Evolutionary conservation across 2,888 invertebrate species (phyloP), one percentile per base, ranked within the genome.

Genomic region (Platycheirus albimanus): DNA sequence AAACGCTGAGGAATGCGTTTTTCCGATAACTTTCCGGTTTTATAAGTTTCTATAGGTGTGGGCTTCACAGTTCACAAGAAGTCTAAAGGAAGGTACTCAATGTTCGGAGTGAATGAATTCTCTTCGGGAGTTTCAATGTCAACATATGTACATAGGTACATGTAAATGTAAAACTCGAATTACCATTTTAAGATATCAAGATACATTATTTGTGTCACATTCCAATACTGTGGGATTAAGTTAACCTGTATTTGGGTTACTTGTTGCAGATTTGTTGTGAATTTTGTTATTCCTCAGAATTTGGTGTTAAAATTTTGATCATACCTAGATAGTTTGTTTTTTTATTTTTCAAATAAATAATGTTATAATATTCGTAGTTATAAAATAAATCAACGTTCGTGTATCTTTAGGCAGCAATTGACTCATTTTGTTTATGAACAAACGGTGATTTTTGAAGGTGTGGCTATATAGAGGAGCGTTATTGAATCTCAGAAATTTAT

Each of bases 21-120:
- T 74, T 64, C 33, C 33, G 10, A 56, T 49, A 63, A 45, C 64
- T 72, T 74, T 72, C 83, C 69, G 78, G 72, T 78, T 72, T 69
- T 33, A 36, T 71, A 41, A 28, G 36, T 54, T 63, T 76, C 67
- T 71, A n/a, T 30, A 51, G 66, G 71, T 54, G 71, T 47, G 52
- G 20, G n/a, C 3, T 56, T 33, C 11, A 7, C 28, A 15, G 28
- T 17, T 33, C 19, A 17, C 3, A 28, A 36, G 5, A 8, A 13
- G 10, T n/a, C 2, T 33, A 33, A 33, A 41, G 38, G 10, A 24
- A 28, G 38, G 11, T 24, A 5, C 2, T 28, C 3, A 24, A 13
- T 30, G 36, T 28, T 41, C n/a, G 1, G 3, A 33, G 49, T 41
- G 49, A 58, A 30, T 45, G 30, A 8, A 28, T 67, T 67, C 63